Evolutionary conservation across 2,797 vertebrate genomes (phyloP).

Genomic region (Fistularia tabacaria): DNA sequence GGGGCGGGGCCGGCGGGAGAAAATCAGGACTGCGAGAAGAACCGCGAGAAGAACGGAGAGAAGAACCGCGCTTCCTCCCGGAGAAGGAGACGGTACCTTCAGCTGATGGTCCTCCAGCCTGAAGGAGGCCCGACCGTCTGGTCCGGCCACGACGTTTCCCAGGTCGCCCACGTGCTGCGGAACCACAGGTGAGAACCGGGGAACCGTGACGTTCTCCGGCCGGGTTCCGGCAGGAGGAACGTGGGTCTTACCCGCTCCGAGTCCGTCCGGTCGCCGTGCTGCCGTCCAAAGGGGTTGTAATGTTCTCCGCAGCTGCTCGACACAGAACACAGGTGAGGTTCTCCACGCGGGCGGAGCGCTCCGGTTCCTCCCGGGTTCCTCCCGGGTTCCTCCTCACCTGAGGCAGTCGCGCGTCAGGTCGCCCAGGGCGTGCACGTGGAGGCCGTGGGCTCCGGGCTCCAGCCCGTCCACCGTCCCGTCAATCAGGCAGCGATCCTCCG

Average conservation of each 20-base stretch:
- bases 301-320: constrained; percentile 86
- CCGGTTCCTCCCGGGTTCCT: no score
- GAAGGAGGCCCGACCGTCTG: constrained; percentile 80
- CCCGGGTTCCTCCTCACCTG: constrained; percentile 67
- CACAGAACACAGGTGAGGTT: no score
- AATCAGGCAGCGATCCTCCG: constrained; percentile 76
- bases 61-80: neutral
- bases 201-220: no score
- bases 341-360: no score
- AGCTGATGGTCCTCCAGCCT: constrained; percentile 80
- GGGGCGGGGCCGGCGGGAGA: no score
- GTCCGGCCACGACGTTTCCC: constrained; percentile 80
- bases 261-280: constrained; percentile 82
- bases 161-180: constrained; percentile 86
- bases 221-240: neutral
- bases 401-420: constrained; percentile 81
- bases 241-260: constrained; percentile 67
- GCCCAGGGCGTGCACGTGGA: constrained; percentile 85
- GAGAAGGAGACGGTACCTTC: constrained; percentile 71
- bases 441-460: constrained; percentile 81
- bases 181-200: no score
- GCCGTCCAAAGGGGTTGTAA: constrained; percentile 80
- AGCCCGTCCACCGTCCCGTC: constrained; percentile 87
- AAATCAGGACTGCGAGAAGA: neutral
- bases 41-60: neutral